Evolutionary conservation across 2,888 invertebrate species (phyloP), one percentile per base, ranked within the genome.

Genomic region (Xanthia icteritia): DNA sequence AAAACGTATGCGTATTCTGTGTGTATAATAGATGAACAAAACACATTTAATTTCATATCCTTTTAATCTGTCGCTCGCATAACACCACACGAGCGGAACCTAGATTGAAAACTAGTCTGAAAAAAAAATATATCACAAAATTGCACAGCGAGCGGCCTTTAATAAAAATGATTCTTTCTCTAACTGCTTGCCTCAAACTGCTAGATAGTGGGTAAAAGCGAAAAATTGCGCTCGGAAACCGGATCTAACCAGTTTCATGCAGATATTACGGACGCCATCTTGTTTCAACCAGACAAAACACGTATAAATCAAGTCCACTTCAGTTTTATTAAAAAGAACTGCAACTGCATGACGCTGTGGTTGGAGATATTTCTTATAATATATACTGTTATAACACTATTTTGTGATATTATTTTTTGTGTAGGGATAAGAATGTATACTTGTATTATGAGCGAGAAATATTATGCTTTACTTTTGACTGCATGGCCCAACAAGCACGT

Each of bases 231-330:
- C 91, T 91, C 89, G 86, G 86, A 84, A 90, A 85, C 89, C 86
- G 89, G 91, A 91, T 90, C 87, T 89, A 91, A 91, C 91, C 89
- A 89, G 92, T 90, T 92, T 85, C 89, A 92, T 92, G 92, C 93
- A 93, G 93, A 94, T 94, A 95, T 94, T 94, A 93, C 92, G 87
- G 88, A 81, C 91, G 92, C 93, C 93, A 93, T 94, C 94, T 93
- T 94, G 94, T 93, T 92, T 91, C 89, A 87, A 89, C 92, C 91
- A 92, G 92, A 94, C 93, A 92, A 93, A 94, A 94, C 91, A 93
- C 91, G 91, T 91, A 94, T 94, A 94, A 94, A 94, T 94, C 94
- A 94, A 92, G 88, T 89, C 89, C 83, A 88, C 90, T 91, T 91
- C 92, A 89, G 91, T 94, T 94, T 93, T 94, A 94, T 92, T 94